phyloP scores from a whole-genome alignment of 1,140 invertebrate genomes.

The Drosophila kikkawai region DNA sequence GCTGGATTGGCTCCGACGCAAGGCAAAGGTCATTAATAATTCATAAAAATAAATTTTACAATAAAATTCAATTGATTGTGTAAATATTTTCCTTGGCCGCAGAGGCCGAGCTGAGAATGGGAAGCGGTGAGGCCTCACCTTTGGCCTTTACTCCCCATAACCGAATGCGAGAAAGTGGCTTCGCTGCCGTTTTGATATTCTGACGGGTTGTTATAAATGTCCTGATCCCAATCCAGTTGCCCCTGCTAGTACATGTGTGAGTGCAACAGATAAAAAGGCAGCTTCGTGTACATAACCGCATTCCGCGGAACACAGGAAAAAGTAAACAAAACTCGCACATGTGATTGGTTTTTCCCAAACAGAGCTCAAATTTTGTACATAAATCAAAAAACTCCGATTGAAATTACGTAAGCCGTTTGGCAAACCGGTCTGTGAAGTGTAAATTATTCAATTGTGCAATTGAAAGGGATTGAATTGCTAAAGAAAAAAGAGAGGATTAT shows the following conservation, averaged over 20 bases:
- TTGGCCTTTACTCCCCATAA: neutral
- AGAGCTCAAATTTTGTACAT: conserved; percentile 25
- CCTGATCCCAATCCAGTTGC: conserved; percentile 30
- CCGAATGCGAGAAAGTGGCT: conserved; percentile 34
- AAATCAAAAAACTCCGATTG: conserved; percentile 45
- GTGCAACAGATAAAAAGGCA: conserved; percentile 31
- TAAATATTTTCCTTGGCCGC: conserved; percentile 69
- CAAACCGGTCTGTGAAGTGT: conserved; percentile 7
- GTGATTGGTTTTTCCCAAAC: conserved; percentile 32
- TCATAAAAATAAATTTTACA: conserved; percentile 74
- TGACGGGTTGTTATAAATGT: conserved; percentile 58
- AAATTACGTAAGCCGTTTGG: conserved; percentile 28
- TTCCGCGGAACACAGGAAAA: conserved; percentile 1
- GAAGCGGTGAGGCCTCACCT: conserved; percentile 7
- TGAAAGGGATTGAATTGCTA: neutral
- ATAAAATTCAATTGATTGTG: conserved; percentile 81
- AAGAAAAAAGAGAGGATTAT: neutral
- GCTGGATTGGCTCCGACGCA: neutral
- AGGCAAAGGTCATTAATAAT: conserved; percentile 72
- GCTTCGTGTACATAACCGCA: neutral
- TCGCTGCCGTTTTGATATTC: conserved; percentile 37
- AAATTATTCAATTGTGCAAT: conserved; percentile 12
- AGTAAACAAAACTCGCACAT: conserved; percentile 14
- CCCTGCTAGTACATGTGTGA: neutral
- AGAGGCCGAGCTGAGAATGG: conserved; percentile 15